Evolutionary conservation across 2,797 vertebrate species (phyloP).

Genomic region (Hydrophis major): DNA sequence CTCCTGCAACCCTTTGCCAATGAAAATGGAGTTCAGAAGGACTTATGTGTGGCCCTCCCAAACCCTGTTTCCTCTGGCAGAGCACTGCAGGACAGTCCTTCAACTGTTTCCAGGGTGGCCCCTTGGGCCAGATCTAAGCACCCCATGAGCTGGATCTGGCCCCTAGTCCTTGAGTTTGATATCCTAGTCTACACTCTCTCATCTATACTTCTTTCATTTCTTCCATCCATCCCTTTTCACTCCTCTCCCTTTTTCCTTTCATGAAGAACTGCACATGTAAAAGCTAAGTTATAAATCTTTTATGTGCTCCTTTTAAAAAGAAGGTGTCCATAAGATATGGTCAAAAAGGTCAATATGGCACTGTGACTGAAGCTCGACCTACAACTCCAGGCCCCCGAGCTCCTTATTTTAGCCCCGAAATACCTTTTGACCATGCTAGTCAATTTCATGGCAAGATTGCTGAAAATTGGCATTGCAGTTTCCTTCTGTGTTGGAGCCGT

Average conservation of each 20-base stretch:
- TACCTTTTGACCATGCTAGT: not conserved
- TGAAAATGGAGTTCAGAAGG: no score
- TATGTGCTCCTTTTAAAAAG: not conserved
- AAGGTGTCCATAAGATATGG: not conserved
- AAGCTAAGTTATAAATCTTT: not conserved
- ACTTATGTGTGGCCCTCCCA: rapidly evolving
- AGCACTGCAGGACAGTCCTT: no score
- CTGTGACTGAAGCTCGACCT: not conserved
- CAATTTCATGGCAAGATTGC: not conserved
- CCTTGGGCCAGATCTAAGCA: no score
- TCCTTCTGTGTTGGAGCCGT: not conserved
- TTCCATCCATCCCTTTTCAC: not conserved
- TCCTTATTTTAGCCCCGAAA: not conserved
- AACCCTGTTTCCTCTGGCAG: no score
- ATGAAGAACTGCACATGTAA: not conserved
- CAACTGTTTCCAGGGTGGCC: no score
- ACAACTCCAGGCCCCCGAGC: not conserved
- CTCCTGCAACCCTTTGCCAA: no score
- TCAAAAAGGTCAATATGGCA: not conserved
- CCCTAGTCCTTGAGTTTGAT: no score
- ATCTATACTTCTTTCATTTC: not conserved
- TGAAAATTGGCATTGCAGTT: not conserved
- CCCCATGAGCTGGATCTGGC: no score
- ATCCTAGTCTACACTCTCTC: not conserved
- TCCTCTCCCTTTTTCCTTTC: not conserved